Percentiles rank a stretch among this genome's conserved stretches.
phyloP scores from a whole-genome alignment of 1,140 invertebrate species.

The Mya arenaria region DNA sequence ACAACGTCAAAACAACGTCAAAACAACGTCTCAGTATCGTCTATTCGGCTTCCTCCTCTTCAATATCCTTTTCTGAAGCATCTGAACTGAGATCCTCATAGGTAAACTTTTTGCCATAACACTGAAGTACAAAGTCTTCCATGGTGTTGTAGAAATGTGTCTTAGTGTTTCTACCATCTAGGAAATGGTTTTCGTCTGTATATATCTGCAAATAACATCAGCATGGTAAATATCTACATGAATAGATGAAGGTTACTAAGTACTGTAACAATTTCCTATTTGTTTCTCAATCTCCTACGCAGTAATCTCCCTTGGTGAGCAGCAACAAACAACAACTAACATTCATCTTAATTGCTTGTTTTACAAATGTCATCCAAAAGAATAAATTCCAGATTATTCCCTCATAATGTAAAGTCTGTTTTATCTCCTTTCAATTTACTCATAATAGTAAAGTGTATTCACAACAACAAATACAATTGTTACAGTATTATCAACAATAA shows the following conservation, averaged over 20 bases:
- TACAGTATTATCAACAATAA: too few relatives aligned
- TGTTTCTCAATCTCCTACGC: neutral
- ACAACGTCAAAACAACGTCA: too few relatives aligned
- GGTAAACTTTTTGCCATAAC: constrained; percentile 51
- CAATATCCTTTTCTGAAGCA: constrained; percentile 34
- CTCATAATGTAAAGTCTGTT: too few relatives aligned
- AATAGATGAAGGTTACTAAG: neutral
- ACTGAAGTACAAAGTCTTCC: constrained; percentile 88
- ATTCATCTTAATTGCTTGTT: neutral
- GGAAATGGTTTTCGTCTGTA: constrained; percentile 92
- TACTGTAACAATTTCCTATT: neutral
- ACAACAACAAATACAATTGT: too few relatives aligned
- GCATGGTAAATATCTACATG: neutral
- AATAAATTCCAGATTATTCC: neutral
- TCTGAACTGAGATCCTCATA: constrained; percentile 60
- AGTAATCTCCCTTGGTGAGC: neutral
- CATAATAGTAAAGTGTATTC: too few relatives aligned
- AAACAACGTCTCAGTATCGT: too few relatives aligned
- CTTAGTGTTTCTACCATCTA: constrained; percentile 87
- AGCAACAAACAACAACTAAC: neutral
- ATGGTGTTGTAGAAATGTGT: constrained; percentile 93
- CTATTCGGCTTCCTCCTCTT: constrained; percentile 30
- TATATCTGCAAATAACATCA: constrained; percentile 87
- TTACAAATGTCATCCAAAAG: neutral
- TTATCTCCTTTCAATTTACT: too few relatives aligned